phyloP scores from a whole-genome alignment of 2,797 vertebrate species.

The Lerista edwardsae region DNA sequence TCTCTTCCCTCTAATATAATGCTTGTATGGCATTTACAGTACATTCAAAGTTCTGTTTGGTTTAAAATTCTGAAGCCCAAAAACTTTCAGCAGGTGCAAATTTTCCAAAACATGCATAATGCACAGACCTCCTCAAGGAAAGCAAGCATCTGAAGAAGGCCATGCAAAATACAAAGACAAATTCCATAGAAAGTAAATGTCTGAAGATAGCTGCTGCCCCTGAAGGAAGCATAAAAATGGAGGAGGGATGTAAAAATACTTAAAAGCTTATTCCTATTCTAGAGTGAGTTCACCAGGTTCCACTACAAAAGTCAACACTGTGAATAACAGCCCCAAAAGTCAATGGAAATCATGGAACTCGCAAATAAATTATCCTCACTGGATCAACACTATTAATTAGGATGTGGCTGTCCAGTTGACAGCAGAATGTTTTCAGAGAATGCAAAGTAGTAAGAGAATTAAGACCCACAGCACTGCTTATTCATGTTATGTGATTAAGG shows the following conservation, averaged over 20 bases:
- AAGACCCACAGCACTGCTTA: neutral
- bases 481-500: too few species aligned
- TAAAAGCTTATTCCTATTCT: neutral
- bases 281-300: neutral
- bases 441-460: neutral
- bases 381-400: neutral
- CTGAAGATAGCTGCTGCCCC: too few species aligned
- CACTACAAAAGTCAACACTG: neutral
- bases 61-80: too few species aligned
- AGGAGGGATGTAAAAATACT: neutral
- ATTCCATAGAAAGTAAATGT: too few species aligned
- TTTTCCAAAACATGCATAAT: too few species aligned
- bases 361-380: slow-evolving; percentile 1
- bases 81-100: too few species aligned
- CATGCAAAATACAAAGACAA: too few species aligned
- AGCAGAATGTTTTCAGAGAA: neutral
- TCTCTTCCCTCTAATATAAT: too few species aligned
- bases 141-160: too few species aligned
- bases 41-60: too few species aligned
- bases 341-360: neutral
- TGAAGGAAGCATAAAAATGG: neutral
- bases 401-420: neutral
- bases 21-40: too few species aligned
- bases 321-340: neutral
- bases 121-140: too few species aligned